Percentiles rank a stretch among this genome's conserved stretches.
phyloP scores from a whole-genome alignment of 1,140 invertebrate species.

The Pectinophora gossypiella region DNA sequence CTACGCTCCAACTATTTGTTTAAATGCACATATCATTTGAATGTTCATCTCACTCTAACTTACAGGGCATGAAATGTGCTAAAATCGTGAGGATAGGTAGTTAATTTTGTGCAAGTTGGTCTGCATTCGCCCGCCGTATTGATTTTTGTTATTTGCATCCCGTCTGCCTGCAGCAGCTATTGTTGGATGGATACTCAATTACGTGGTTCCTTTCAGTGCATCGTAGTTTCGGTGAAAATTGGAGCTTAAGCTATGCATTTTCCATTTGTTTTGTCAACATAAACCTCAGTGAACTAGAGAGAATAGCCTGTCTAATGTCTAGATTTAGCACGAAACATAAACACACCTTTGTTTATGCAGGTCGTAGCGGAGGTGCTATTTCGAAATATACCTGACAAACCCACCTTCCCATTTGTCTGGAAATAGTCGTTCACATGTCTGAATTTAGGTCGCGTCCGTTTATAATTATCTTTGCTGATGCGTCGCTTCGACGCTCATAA shows the following conservation, averaged over 20 bases:
- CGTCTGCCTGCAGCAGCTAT: slow-evolving; percentile 61
- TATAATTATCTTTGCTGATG: slow-evolving; percentile 61
- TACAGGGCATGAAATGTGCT: slow-evolving; percentile 27
- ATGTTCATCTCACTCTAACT: not conserved
- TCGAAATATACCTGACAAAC: slow-evolving; percentile 59
- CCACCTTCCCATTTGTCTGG: slow-evolving; percentile 43
- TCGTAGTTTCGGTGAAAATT: slow-evolving; percentile 21
- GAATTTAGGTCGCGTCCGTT: slow-evolving; percentile 61
- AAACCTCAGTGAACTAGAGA: not conserved
- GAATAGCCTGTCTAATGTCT: not conserved
- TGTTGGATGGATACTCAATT: slow-evolving; percentile 61
- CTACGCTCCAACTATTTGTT: not conserved
- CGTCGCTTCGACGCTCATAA: slow-evolving; percentile 46
- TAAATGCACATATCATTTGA: not conserved
- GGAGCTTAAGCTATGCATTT: not conserved
- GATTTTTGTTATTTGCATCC: slow-evolving; percentile 74
- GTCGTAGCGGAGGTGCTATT: slow-evolving; percentile 37
- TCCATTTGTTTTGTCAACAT: not conserved
- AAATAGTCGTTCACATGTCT: slow-evolving; percentile 61
- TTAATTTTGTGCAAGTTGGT: slow-evolving; percentile 65
- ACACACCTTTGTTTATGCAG: not conserved
- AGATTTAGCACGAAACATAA: not conserved
- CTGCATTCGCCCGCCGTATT: slow-evolving; percentile 55
- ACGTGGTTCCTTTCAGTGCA: slow-evolving; percentile 36
- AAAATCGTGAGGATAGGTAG: slow-evolving; percentile 42